These are phyloP conservation scores for Pomatostomus ruficeps DNA, from an alignment of 2,113 vertebrate species.

Conservation along the genomic window DNA sequence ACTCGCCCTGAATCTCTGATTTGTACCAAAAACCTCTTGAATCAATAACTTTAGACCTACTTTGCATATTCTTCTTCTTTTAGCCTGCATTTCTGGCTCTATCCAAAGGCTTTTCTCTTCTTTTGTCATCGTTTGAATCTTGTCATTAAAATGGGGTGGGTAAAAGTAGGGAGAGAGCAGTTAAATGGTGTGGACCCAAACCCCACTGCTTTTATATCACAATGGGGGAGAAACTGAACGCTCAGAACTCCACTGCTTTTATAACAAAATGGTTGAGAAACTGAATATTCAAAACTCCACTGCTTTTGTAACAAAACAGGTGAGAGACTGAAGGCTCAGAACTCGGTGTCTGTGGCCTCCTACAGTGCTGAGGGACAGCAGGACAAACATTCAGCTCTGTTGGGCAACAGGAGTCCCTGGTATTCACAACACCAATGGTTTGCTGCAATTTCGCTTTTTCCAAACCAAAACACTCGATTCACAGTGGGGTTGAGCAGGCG, in stretches of 20 bases:
- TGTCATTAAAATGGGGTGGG: background rate
- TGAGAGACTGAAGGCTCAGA: background rate
- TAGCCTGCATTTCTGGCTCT: background rate
- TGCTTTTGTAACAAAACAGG: background rate
- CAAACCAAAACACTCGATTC: background rate
- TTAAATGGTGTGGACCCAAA: background rate
- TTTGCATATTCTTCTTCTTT: background rate
- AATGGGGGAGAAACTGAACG: background rate
- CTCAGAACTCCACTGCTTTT: background rate
- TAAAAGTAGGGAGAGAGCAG: background rate
- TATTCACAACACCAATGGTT: background rate
- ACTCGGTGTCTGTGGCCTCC: background rate
- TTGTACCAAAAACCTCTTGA: background rate
- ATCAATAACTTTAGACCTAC: background rate
- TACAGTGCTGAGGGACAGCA: background rate
- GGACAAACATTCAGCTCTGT: background rate
- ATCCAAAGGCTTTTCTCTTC: background rate
- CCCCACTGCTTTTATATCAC: background rate
- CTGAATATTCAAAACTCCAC: background rate
- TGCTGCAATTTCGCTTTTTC: background rate
- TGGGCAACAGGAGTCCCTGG: background rate
- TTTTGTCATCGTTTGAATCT: background rate
- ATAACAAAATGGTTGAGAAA: background rate
- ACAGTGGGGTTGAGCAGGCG: background rate
- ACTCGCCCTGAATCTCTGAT: background rate